Evolutionary conservation across 2,888 invertebrate species (phyloP).

Genomic region (Lasiommata megera): DNA sequence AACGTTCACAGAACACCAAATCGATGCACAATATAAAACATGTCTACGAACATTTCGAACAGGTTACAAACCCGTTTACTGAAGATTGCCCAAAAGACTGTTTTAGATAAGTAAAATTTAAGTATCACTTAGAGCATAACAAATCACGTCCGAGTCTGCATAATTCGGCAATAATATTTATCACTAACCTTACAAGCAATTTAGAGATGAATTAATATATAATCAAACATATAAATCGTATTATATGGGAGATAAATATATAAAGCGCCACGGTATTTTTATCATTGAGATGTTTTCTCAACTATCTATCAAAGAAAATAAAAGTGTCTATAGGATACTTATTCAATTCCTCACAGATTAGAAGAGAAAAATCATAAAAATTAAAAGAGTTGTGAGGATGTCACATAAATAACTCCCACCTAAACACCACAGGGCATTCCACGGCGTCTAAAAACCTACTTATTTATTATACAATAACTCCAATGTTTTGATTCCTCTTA

Average conservation of each 20-base stretch:
- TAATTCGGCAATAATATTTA: not conserved
- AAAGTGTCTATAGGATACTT: too few relatives aligned
- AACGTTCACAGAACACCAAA: constrained; percentile 17
- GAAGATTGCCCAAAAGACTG: not conserved
- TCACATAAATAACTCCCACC: too few relatives aligned
- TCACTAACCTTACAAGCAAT: not conserved
- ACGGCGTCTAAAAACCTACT: too few relatives aligned
- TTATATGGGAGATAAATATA: too few relatives aligned
- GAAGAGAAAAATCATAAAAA: too few relatives aligned
- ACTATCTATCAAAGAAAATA: not conserved
- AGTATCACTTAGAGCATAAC: not conserved
- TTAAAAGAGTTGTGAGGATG: too few relatives aligned
- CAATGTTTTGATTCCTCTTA: too few relatives aligned
- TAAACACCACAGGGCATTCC: too few relatives aligned
- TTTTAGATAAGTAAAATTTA: not conserved
- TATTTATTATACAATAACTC: too few relatives aligned
- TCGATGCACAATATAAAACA: not conserved
- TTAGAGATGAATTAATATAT: not conserved
- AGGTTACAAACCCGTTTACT: not conserved
- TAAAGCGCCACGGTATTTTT: not conserved
- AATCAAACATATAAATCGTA: too few relatives aligned
- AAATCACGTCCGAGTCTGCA: not conserved
- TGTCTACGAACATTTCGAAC: not conserved
- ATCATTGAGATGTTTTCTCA: not conserved
- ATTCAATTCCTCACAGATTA: too few relatives aligned